Conservation (phyloP, 1,140 invertebrate species). For the Saccostrea echinata region DNA sequence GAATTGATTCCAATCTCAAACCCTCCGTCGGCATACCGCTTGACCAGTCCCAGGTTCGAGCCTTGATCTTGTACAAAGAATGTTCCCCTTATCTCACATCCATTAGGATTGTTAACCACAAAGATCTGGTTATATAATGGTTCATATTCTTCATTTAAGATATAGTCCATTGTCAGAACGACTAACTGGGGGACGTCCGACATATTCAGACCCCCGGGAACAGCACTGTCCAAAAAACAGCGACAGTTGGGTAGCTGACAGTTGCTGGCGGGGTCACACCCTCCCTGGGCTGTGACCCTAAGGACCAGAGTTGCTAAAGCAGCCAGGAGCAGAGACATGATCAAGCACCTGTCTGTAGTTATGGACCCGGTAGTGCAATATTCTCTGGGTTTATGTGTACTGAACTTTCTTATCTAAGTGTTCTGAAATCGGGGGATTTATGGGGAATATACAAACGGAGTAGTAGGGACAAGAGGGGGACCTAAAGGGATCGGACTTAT, state of each 20-base stretch:
- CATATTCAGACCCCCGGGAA: slow-evolving; percentile 74
- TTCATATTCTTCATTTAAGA: slow-evolving; percentile 85
- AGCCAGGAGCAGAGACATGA: background rate
- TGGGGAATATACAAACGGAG: background rate
- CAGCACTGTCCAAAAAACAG: slow-evolving; percentile 55
- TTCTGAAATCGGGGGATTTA: background rate
- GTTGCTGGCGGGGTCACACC: slow-evolving; percentile 43
- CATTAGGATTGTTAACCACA: slow-evolving; percentile 87
- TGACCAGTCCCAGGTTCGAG: slow-evolving; percentile 90
- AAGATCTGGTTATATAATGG: slow-evolving; percentile 60
- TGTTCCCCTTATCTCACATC: slow-evolving; percentile 88
- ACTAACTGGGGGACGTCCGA: slow-evolving; percentile 95
- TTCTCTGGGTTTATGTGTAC: background rate
- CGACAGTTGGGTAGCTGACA: slow-evolving; percentile 81
- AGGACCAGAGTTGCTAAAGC: background rate
- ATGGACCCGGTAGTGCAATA: background rate
- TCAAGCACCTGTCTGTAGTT: background rate
- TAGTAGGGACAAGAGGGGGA: too few species aligned
- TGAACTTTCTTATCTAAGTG: background rate
- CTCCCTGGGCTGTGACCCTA: background rate
- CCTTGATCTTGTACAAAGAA: slow-evolving; percentile 90
- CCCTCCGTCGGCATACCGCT: slow-evolving; percentile 89
- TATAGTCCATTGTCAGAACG: slow-evolving; percentile 95
- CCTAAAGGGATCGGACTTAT: too few species aligned
- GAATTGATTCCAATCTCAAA: slow-evolving; percentile 94